Conservation (phyloP, 2,113 vertebrate species). For the Taurulus bubalis region DNA sequence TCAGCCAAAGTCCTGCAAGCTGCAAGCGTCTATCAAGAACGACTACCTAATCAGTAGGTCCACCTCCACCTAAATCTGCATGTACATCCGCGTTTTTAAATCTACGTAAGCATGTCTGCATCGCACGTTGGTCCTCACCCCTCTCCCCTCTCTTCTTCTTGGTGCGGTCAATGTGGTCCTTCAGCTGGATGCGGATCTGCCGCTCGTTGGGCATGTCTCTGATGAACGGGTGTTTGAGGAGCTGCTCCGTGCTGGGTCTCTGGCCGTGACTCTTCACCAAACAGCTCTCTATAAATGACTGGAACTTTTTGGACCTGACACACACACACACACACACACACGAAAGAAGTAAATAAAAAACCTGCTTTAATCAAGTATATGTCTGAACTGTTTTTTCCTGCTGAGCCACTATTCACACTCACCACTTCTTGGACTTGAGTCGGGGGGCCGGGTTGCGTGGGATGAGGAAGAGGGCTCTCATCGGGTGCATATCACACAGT, state of each 20-base stretch:
- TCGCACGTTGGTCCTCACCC: conserved; percentile 79
- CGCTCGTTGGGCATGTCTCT: conserved; percentile 93
- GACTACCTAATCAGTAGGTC: background rate
- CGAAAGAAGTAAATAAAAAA: background rate
- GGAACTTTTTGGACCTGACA: conserved; percentile 96
- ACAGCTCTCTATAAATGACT: conserved; percentile 95
- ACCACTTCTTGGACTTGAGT: conserved; percentile 98
- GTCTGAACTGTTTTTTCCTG: background rate
- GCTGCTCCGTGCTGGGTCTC: conserved; percentile 92
- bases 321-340: background rate
- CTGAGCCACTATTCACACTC: conserved; percentile 68
- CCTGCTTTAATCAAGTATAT: background rate
- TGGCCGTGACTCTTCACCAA: conserved; percentile 94
- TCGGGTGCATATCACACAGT: conserved; percentile 97
- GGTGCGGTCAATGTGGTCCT: conserved; percentile 98
- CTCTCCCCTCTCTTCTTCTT: conserved; percentile 96
- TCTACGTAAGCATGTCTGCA: background rate
- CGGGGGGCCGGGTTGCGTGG: conserved; percentile 94
- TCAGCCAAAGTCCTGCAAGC: background rate
- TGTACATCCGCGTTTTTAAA: background rate
- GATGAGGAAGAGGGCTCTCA: conserved; percentile 98
- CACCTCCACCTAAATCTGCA: background rate
- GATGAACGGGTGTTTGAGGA: conserved; percentile 95
- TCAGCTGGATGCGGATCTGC: conserved; percentile 97
- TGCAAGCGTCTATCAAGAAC: background rate